Evolutionary conservation across 2,113 vertebrate species (phyloP), one percentile per base, ranked within the genome.

Genomic region (Strix uralensis): DNA sequence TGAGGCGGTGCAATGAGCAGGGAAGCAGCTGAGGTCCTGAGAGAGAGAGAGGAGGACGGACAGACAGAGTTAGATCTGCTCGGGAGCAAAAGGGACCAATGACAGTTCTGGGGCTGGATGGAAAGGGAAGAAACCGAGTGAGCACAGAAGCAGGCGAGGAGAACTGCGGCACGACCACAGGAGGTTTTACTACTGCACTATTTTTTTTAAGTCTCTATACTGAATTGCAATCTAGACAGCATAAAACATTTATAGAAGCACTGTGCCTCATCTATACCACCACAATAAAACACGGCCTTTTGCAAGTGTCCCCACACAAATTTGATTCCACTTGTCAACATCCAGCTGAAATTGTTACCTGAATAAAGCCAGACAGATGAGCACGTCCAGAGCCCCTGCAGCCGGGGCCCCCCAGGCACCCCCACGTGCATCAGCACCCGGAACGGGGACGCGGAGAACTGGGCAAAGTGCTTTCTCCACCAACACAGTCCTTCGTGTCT

Each of bases 401-500:
- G 21, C 49, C 49, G 9, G 47, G 9, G 47, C 47, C 47, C 47
- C 47, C 47, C 47, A 23, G 11, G n/a, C n/a, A 40, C 23, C 14
- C 32, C 8, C 36, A 3, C 6, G 2, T 5, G 1, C 29, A 20
- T 30, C 40, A 15, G 51, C 6, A 9, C 38, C 10, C 1, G 14
- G 11, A 12, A 18, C 3, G 1, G 12, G 61, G 54, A 27, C 27
- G 12, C 5, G 3, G 10, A 19, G 20, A 32, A 15, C 40, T 36
- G 15, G 0, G 27, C 72, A 6, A 7, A 7, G 42, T 1, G 14
- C 15, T n/a, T 7, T 26, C 21, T 22, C 55, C n/a, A 3, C 1
- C 6, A 15, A 3, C 15, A 5, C 7, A 1, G 17, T 2, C 34
- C 1, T 3, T 7, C 3, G 23, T 5, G 36, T 7, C 63, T 17